phyloP scores from a whole-genome alignment of 1,140 invertebrate species.

The Penaeus chinensis region DNA sequence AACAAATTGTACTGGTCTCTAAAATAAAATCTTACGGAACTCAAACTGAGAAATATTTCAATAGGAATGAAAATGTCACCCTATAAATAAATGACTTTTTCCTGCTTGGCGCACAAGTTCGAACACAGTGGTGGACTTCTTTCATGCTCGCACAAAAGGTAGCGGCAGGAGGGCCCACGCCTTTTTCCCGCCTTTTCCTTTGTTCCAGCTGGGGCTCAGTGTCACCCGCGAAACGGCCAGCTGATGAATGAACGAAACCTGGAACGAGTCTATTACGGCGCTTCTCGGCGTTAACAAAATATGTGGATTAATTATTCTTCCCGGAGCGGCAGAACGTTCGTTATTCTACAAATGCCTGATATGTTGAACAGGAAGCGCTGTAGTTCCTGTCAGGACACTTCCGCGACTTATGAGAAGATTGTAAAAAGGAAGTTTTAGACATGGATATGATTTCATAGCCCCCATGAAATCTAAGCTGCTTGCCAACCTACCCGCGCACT shows the following conservation, averaged over 20 bases:
- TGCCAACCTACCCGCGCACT: constrained; percentile 32
- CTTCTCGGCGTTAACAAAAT: constrained; percentile 45
- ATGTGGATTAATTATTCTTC: constrained; percentile 43
- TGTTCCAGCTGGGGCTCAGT: constrained; percentile 54
- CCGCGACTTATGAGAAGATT: background rate
- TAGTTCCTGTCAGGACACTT: background rate
- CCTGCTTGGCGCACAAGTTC: background rate
- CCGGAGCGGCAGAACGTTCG: background rate
- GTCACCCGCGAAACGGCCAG: constrained; percentile 52
- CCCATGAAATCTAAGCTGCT: constrained; percentile 30
- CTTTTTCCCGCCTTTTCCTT: constrained; percentile 55
- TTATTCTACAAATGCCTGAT: too few species aligned
- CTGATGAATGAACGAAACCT: constrained; percentile 56
- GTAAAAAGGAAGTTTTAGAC: background rate
- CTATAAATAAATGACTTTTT: background rate
- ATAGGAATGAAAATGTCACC: background rate
- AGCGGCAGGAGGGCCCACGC: constrained; percentile 48
- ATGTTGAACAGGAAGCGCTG: too few species aligned
- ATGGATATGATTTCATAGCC: background rate
- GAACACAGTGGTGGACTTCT: constrained; percentile 38
- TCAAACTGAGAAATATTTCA: too few species aligned
- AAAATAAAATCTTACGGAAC: too few species aligned
- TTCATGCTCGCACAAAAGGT: constrained; percentile 52
- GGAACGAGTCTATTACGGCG: constrained; percentile 58
- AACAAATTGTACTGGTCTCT: too few species aligned